Conservation (phyloP, 1,140 invertebrate genomes). For the Saccostrea glomerata region DNA sequence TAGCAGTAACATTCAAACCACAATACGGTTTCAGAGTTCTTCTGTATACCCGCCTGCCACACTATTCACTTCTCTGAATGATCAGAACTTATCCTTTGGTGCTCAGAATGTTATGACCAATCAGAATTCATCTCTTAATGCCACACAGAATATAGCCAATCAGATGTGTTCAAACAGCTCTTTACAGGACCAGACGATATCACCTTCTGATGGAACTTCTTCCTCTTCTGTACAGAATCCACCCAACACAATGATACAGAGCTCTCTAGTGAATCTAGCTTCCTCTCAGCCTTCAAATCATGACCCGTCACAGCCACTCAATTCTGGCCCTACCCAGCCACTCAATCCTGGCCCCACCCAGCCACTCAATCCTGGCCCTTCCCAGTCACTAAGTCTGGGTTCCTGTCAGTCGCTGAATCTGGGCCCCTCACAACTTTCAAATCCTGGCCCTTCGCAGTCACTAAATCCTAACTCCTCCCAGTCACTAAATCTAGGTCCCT, state of each 20-base stretch:
- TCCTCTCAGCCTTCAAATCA: neutral
- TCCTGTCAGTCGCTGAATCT: neutral
- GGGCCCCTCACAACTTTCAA: neutral
- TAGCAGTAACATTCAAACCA: neutral
- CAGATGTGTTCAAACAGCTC: neutral
- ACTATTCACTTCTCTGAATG: neutral
- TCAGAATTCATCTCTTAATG: neutral
- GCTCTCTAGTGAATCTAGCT: neutral
- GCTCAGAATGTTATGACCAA: neutral
- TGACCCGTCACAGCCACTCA: neutral
- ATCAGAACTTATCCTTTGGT: neutral
- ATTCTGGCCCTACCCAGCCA: neutral
- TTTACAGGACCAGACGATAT: neutral
- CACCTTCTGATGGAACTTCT: neutral
- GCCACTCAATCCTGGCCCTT: neutral
- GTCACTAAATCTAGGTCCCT: neutral
- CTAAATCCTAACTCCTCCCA: neutral
- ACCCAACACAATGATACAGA: neutral
- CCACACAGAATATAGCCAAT: neutral
- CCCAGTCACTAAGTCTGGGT: neutral
- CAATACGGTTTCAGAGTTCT: neutral
- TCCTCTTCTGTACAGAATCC: constrained; percentile 8
- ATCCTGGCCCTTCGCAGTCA: neutral
- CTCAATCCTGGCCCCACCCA: neutral
- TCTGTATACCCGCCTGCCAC: neutral